Conservation (phyloP, 2,888 invertebrate genomes). For the Apamea monoglypha region DNA sequence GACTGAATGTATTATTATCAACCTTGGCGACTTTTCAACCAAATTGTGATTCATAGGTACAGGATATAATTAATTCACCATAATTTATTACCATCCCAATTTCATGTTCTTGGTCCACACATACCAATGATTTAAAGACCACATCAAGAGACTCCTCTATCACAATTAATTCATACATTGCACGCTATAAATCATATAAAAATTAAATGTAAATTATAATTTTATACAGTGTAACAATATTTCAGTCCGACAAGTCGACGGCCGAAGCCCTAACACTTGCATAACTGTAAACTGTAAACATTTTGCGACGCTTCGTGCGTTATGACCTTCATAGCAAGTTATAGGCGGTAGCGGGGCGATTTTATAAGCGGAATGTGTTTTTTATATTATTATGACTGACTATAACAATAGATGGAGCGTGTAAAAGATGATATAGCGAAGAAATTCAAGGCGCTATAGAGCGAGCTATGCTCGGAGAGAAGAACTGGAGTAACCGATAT, state of each 20-base stretch:
- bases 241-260: constrained; percentile 35
- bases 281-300: constrained; percentile 50
- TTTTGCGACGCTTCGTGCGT: constrained; percentile 37
- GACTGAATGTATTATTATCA: not conserved
- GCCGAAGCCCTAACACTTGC: constrained; percentile 30
- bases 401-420: not conserved
- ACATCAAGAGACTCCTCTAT: constrained; percentile 5
- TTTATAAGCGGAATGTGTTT: not conserved
- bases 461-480: not conserved
- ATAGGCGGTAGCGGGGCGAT: constrained; percentile 19
- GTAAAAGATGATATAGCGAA: not conserved
- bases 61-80: too few species aligned
- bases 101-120: not conserved
- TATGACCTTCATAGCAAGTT: constrained; percentile 1
- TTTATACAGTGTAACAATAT: constrained; percentile 20
- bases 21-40: not conserved
- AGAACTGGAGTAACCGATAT: not conserved
- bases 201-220: not conserved
- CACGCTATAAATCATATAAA: constrained; percentile 18
- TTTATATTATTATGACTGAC: not conserved
- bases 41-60: not conserved
- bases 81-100: not conserved
- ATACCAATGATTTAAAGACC: not conserved
- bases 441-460: not conserved
- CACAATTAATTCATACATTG: constrained; percentile 19